phyloP scores from a whole-genome alignment of 2,888 invertebrate genomes.

The Rosalia funebris region DNA sequence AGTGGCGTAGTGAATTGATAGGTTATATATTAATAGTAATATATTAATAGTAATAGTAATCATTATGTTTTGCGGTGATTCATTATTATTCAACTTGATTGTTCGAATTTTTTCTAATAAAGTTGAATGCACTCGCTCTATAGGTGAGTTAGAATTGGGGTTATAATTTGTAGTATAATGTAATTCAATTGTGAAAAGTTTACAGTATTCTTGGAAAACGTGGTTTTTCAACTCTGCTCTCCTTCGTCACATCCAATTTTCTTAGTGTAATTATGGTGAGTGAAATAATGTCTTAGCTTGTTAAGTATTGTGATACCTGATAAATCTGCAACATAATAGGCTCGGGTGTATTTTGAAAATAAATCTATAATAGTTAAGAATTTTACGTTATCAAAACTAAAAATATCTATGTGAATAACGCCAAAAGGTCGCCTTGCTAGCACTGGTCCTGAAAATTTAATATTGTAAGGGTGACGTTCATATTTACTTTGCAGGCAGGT shows the following conservation, averaged over 20 bases:
- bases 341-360: neutral
- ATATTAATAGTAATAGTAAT: neutral
- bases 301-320: neutral
- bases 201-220: slow-evolving; percentile 1
- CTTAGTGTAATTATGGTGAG: neutral
- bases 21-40: slow-evolving; percentile 7
- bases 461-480: slow-evolving; percentile 21
- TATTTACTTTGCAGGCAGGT: slow-evolving; percentile 31
- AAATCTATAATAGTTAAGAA: neutral
- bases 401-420: too few species aligned
- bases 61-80: slow-evolving; percentile 2
- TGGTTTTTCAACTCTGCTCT: slow-evolving; percentile 3
- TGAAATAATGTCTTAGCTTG: neutral
- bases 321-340: neutral
- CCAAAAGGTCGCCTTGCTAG: neutral
- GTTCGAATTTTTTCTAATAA: neutral
- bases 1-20: neutral
- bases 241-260: slow-evolving; percentile 12
- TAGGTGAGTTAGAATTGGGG: neutral
- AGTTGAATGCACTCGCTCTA: slow-evolving; percentile 5
- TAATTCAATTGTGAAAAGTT: slow-evolving; percentile 6
- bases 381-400: too few species aligned
- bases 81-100: neutral
- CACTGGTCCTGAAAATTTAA: slow-evolving; percentile 13
- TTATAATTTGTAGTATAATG: slow-evolving; percentile 9